Evolutionary conservation across 2,888 invertebrate genomes (phyloP), one percentile per base, ranked within the genome.

Genomic region (Lagria hirta): DNA sequence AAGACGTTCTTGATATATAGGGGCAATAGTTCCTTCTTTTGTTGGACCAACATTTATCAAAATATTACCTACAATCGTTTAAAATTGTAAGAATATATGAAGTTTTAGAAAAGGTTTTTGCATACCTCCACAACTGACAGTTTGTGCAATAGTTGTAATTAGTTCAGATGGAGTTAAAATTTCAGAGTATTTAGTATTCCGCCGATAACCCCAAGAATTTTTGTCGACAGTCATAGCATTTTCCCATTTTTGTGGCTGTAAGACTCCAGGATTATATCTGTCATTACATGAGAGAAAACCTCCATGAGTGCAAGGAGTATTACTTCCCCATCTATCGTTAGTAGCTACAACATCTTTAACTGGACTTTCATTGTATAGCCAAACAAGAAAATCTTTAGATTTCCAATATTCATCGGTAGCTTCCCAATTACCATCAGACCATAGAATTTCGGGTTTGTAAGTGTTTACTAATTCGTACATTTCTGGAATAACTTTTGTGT

Each of bases 341-440:
- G 86, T 88, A 0, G 96, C 93, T 0, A 98, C 81, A 2, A 82
- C 84, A 52, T 94, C 83, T 60, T 84, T 87, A 0, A 97, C 90
- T 0, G 91, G 90, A 64, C 94, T 94, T 0, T 90, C 86, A 62
- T 92, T 95, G 62, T 92, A 96, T n/a, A 95, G 72, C 94, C 94
- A 95, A 1, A 93, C 84, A 1, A 96, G 73, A 60, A 96, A 88
- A 40, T 88, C 84, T 30, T 81, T 83, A 0, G 90, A 82, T 52
- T 81, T 80, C 91, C 92, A 94, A 61, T 94, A 94, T 1, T 73
- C 73, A 48, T 84, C 84, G 1, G 79, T 69, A 0, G 89, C 86
- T 65, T 92, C 93, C 91, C 93, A 92, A 57, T 94, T 94, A 0
- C 95, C 95, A 69, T 95, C 95, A 0, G 90, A 84, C 95, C 95